Base-by-base conservation (phyloP, 1,140 invertebrate genomes). In the Papilio aristodemus region DNA sequence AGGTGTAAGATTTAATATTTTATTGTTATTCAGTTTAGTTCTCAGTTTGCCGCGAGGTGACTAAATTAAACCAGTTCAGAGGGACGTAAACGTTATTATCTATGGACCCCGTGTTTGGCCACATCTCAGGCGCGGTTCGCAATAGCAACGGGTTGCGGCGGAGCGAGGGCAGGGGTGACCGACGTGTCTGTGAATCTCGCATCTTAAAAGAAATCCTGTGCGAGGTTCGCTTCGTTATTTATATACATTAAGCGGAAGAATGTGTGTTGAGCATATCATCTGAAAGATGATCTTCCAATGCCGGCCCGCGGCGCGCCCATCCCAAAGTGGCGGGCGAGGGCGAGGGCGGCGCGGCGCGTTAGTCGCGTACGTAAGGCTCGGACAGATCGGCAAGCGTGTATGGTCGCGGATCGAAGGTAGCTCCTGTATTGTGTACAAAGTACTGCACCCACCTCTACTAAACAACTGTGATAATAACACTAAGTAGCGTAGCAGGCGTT, bases 391-490 rank as follows among this genome's bases (percentile, higher is more conserved):
- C 75, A 74, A 76, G 71, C 70, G 77, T 77, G 78, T 84, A 79
- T 81, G 81, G 76, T 84, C 81, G 83, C 79, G 81, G 80, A 82
- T 80, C 71, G 84, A 84, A 86, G 85, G 85, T 87, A 85, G 81
- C 81, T 87, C 84, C 86, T 87, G 85, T 90, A 84, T 88, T 82
- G 85, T 92, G 89, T 91, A 92, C 90, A 91, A 90, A 90, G 88
- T 91, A 92, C 90, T 91, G 84, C 89, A 91, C 91, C 91, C 91
- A 92, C 91, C 91, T 92, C 90, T 89, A 89, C 87, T 91, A 91
- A 92, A 91, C 91, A 92, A 92, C 91, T 92, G 91, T 92, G 91
- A 92, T 92, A 91, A 92, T 92, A 92, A 92, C 89, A 91, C 91
- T 92, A 92, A 92, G 91, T 92, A 92, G 91, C 87, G 78, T 92